Conservation (phyloP, 1,140 invertebrate genomes). For the Frieseomelitta varia region DNA sequence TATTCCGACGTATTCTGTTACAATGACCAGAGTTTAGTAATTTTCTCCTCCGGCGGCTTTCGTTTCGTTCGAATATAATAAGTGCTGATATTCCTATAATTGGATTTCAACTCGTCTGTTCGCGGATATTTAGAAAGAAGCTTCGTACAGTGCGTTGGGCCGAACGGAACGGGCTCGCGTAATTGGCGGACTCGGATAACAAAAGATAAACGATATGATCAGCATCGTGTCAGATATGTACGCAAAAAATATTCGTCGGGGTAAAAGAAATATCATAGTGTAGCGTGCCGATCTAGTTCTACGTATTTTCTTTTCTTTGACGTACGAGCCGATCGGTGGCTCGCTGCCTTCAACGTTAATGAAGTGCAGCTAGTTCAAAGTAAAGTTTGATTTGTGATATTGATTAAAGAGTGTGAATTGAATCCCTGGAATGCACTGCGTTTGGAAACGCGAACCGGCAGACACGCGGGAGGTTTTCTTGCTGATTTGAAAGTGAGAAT, state of each 20-base stretch:
- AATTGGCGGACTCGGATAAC: background rate
- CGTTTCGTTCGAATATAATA: background rate
- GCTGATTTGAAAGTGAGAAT: no score
- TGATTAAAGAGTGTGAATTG: no score
- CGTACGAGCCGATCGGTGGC: no score
- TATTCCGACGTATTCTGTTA: background rate
- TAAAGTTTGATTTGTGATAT: no score
- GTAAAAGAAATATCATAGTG: background rate
- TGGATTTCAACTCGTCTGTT: background rate
- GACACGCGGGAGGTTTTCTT: no score
- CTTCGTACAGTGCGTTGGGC: background rate
- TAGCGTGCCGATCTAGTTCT: no score
- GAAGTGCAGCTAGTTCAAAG: no score
- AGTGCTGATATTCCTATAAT: background rate
- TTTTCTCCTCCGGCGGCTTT: background rate
- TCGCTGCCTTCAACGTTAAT: no score
- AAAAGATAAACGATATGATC: background rate
- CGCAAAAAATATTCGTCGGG: background rate
- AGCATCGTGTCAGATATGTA: background rate
- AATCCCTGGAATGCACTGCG: no score
- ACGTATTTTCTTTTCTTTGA: no score
- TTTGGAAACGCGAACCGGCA: no score
- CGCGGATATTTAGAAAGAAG: background rate
- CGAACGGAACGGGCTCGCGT: background rate
- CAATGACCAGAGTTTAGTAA: background rate